A percentile compares a stretch with the other conserved stretches of the same genome.
phyloP scores from a whole-genome alignment of 2,797 vertebrate species.

The Diplodus sargus region DNA sequence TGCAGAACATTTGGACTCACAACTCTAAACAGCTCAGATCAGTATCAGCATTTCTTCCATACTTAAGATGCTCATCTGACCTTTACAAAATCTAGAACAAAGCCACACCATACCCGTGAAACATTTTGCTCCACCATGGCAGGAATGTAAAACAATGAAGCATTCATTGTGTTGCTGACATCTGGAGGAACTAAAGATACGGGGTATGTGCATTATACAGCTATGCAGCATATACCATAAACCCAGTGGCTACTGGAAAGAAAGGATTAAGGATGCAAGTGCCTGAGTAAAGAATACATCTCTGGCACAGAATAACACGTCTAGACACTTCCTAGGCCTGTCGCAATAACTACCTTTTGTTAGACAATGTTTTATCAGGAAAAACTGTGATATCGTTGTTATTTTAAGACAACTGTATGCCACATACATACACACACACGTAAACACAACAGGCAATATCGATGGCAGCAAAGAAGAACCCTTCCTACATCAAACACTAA shows the following conservation, averaged over 20 bases:
- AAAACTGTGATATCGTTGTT: no score
- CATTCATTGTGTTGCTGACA: slow-evolving; percentile 3
- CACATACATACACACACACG: no score
- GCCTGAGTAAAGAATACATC: not conserved
- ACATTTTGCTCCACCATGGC: not conserved
- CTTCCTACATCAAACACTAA: not conserved
- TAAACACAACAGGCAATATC: no score
- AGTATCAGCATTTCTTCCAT: not conserved
- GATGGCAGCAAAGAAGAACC: no score
- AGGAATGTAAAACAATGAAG: not conserved
- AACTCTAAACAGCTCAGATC: not conserved
- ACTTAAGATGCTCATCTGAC: not conserved
- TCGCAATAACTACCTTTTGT: no score
- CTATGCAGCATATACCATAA: not conserved
- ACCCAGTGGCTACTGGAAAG: not conserved
- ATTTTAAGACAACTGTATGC: no score
- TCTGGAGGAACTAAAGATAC: not conserved
- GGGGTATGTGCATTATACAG: not conserved
- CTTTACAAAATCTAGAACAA: slow-evolving; percentile 7
- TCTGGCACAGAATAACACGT: not conserved
- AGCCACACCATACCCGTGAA: not conserved
- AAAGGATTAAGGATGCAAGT: not conserved
- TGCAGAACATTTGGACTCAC: slow-evolving; percentile 1
- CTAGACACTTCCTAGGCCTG: not conserved
- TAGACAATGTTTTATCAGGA: no score